These are phyloP conservation scores for Exaiptasia diaphana DNA, from an alignment of 64 coral and sea anemone species.

Conservation along the genomic window DNA sequence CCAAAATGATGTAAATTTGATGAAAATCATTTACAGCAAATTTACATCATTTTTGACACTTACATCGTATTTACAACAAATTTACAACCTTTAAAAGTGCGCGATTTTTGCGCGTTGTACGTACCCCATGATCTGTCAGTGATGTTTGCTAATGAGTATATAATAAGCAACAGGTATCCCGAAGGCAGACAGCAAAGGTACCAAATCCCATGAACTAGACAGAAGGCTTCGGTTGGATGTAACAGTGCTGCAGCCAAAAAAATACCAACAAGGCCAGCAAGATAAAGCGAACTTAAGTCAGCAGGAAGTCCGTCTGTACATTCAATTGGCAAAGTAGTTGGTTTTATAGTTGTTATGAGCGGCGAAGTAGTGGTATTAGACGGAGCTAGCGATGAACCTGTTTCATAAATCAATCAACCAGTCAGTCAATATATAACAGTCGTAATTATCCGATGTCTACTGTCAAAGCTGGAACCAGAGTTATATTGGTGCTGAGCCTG, in stretches of 20 bases:
- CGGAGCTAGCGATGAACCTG: too few species aligned
- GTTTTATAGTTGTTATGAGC: too few species aligned
- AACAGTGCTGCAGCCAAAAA: conserved; percentile 55
- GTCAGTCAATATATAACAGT: too few species aligned
- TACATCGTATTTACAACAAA: neutral
- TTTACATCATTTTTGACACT: neutral
- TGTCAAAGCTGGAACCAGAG: too few species aligned
- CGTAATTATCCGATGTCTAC: too few species aligned
- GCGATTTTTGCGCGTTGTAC: neutral
- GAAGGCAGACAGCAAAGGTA: conserved; percentile 87
- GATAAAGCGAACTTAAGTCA: conserved; percentile 62
- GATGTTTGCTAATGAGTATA: conserved; percentile 86
- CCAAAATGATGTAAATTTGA: neutral
- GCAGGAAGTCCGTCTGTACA: conserved; percentile 18
- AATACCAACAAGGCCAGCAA: conserved; percentile 54
- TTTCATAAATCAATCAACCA: too few species aligned
- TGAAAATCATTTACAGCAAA: neutral
- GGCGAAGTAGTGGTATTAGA: too few species aligned
- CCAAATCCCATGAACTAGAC: conserved; percentile 74
- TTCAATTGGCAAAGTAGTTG: neutral
- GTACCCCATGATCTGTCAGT: conserved; percentile 98
- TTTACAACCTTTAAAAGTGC: neutral
- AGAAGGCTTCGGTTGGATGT: conserved; percentile 69
- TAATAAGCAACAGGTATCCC: conserved; percentile 81
- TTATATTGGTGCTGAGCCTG: too few species aligned